Evolutionary conservation across 2,113 vertebrate species (phyloP).

Genomic region (Melanerpes formicivorus): DNA sequence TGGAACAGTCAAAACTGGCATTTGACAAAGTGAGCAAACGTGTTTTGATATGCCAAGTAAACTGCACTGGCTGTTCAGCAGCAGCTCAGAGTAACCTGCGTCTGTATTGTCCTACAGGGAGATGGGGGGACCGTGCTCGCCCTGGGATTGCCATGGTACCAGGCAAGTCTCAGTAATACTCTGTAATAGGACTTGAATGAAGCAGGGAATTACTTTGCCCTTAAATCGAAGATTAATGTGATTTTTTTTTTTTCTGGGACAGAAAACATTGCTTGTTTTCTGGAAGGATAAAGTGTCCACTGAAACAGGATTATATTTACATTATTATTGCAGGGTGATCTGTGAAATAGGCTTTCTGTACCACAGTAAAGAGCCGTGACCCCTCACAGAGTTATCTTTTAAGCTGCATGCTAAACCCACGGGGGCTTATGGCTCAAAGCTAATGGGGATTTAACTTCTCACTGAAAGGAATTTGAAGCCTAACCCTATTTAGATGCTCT

Average conservation of each 20-base stretch:
- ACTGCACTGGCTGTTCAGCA: not conserved
- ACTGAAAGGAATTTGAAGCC: slow-evolving; percentile 60
- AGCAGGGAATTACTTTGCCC: slow-evolving; percentile 8
- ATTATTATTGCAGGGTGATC: slow-evolving; percentile 44
- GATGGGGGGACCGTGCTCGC: not conserved
- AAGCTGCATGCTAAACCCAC: slow-evolving; percentile 43
- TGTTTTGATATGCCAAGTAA: not conserved
- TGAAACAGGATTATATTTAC: slow-evolving; percentile 65
- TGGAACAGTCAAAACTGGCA: slow-evolving; percentile 2
- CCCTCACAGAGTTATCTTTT: slow-evolving; percentile 50
- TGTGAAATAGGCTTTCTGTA: slow-evolving; percentile 64
- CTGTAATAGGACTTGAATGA: not conserved
- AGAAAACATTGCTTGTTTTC: slow-evolving; percentile 47
- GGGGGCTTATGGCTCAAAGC: slow-evolving; percentile 33
- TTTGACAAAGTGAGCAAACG: not conserved
- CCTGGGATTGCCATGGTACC: not conserved
- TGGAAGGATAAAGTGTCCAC: slow-evolving; percentile 51
- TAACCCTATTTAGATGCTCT: slow-evolving; percentile 65
- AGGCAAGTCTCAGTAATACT: not conserved
- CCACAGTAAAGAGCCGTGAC: slow-evolving; percentile 44
- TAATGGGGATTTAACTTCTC: slow-evolving; percentile 64
- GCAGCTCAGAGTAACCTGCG: not conserved
- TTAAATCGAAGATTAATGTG: slow-evolving; percentile 46
- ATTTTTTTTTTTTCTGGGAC: not conserved
- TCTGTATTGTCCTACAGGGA: not conserved